phyloP scores from a whole-genome alignment of 2,113 vertebrate genomes.

The Lophura nycthemera region DNA sequence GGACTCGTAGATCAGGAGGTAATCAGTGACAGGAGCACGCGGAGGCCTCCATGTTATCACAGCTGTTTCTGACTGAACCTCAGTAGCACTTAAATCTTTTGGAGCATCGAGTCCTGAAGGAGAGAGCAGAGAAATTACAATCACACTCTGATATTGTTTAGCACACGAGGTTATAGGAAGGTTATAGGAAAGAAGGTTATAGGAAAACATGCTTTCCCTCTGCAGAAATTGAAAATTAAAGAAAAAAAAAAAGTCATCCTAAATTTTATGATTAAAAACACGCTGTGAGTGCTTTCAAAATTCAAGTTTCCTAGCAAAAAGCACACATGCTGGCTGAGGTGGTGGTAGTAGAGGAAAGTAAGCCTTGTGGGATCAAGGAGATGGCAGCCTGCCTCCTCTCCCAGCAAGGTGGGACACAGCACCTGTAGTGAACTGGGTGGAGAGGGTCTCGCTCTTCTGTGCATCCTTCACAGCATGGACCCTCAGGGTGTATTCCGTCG shows the following conservation, averaged over 20 bases:
- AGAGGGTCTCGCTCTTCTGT: slow-evolving; percentile 86
- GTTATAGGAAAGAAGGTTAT: background rate
- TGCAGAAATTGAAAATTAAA: background rate
- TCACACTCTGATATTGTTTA: background rate
- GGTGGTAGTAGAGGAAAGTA: background rate
- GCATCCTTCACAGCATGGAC: slow-evolving; percentile 87
- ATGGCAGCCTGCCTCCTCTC: background rate
- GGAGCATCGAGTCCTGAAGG: slow-evolving; percentile 90
- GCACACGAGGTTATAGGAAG: background rate
- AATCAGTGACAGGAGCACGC: slow-evolving; percentile 87
- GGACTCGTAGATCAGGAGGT: slow-evolving; percentile 91
- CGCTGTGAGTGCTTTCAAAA: accelerated
- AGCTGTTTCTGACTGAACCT: slow-evolving; percentile 91
- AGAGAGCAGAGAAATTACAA: background rate
- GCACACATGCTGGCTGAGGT: background rate
- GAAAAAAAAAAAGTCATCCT: background rate
- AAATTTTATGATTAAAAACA: background rate
- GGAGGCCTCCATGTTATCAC: slow-evolving; percentile 90
- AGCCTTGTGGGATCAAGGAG: background rate
- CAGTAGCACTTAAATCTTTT: slow-evolving; percentile 85
- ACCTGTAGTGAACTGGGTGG: slow-evolving; percentile 93
- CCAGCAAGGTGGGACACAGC: background rate
- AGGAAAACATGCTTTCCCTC: background rate
- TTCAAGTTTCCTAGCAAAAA: background rate
- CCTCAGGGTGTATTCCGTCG: slow-evolving; percentile 88